Base-by-base conservation (phyloP, 2,113 vertebrate species). In the Geothlypis trichas region DNA sequence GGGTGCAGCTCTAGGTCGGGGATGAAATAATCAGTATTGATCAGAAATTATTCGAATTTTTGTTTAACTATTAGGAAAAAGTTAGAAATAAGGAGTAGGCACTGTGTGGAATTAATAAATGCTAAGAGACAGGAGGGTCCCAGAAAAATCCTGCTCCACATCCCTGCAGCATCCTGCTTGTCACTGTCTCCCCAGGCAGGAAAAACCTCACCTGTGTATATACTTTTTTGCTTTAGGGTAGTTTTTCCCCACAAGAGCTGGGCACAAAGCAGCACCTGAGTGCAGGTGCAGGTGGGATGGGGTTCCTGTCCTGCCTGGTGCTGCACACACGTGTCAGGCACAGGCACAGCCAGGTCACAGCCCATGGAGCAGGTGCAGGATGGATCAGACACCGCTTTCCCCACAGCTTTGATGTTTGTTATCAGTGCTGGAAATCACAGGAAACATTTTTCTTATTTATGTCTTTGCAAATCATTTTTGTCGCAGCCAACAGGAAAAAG, bases 201-300 rank as follows among this genome's bases (percentile, higher is more conserved):
- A 23, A 41, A n/a, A 88, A 42, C 19, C 31, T 75, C 51, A 44
- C n/a, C 13, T 62, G 11, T 1, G 0, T 4, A 1, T 23, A 10
- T 23, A 21, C 16, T 49, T 21, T 28, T 62, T 69, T 8, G 7
- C 12, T 84, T 75, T 42, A 51, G 23, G 13, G 27, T 33, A 21
- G 11, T 10, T 87, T 85, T 83, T 10, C 4, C 42, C 33, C 13
- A 6, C 0, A 0, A 3, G 23, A 10, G 2, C 13, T 2, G 9
- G 39, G 49, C 58, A 46, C 35, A 19, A 39, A 79, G 30, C 1
- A 11, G 41, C 20, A 20, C 3, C 14, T 8, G 44, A 35, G 59
- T 2, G 1, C 49, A 37, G 78, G 49, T 42, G 82, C 3, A 1
- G 2, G 1, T 11, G 41, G 54, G 74, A 26, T 27, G 28, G 39